Base-by-base conservation (phyloP, 2,797 vertebrate genomes). In the Sarcoramphus papa region DNA sequence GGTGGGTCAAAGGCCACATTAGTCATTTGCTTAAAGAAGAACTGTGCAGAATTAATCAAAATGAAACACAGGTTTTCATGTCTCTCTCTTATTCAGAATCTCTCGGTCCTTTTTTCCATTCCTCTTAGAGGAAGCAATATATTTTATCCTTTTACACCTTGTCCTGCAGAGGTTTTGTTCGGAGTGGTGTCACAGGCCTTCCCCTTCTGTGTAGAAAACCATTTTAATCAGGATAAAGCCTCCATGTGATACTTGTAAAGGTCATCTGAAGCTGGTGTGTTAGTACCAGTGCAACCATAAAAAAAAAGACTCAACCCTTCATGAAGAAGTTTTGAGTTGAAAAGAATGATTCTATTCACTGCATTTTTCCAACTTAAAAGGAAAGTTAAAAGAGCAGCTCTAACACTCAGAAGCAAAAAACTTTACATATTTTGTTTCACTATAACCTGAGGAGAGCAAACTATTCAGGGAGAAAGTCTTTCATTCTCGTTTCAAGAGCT, bases 381-480 rank as follows among this genome's bases (percentile, higher is more conserved):
- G 94, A 95, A 97, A 98, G 97, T 98, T 98, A 95, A 98, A 98
- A 98, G 98, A 95, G 90, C 76, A 33, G 53, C 92, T 97, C 95
- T 95, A 97, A 97, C 97, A 97, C 96, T 97, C 92, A 94, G 97
- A 97, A 97, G 83, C 96, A 94, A 96, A 97, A 97, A 96, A 98
- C 97, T 98, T 98, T 98, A 97, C 97, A 98, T 98, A 98, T 97
- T 97, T 98, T 97, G 96, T 97, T 98, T 98, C 97, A 94, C 92
- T 80, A 95, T 97, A 97, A 97, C 97, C 97, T 90, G 91, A 98
- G 95, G 95, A 97, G 85, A 93, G 97, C 96, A 97, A 98, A 97
- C 97, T 97, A 93, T 98, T 97, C 96, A 97, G 89, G 79, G 84
- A 85, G 93, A 96, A 97, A 97, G 94, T 85, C 97, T 98, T 98